These are phyloP conservation scores for Raja brachyura DNA, from an alignment of 2,113 vertebrate genomes.

Conservation along the genomic window DNA sequence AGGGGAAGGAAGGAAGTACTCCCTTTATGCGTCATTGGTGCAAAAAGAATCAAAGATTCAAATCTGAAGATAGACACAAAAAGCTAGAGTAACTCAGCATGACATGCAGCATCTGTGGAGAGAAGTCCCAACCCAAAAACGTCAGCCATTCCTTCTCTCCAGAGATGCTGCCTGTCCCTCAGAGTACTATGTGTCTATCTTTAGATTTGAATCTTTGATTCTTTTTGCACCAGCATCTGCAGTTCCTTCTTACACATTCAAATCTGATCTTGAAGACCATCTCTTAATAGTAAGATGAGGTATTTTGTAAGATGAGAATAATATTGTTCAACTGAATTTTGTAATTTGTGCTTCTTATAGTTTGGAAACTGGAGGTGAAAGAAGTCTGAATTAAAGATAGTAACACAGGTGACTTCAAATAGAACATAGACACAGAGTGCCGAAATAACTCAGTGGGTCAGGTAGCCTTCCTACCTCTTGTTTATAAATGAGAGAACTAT, in stretches of 20 bases:
- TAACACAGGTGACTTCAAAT: neutral
- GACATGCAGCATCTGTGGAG: too few relatives aligned
- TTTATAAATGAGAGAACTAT: too few relatives aligned
- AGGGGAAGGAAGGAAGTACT: too few relatives aligned
- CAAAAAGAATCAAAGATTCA: neutral
- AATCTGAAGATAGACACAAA: neutral
- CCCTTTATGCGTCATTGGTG: neutral
- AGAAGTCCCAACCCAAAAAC: too few relatives aligned
- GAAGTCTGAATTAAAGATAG: neutral
- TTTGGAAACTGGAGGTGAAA: neutral
- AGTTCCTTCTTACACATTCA: neutral
- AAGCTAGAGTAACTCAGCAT: too few relatives aligned
- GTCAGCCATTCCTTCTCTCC: too few relatives aligned
- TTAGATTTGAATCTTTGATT: too few relatives aligned
- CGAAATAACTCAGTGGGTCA: too few relatives aligned
- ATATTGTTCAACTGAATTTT: neutral
- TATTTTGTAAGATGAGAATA: neutral
- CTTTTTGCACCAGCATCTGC: too few relatives aligned
- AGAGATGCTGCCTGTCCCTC: too few relatives aligned
- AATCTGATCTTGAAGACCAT: neutral
- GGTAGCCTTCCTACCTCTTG: too few relatives aligned
- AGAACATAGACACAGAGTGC: neutral
- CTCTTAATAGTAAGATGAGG: neutral
- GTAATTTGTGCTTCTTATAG: neutral
- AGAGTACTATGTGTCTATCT: too few relatives aligned